Evolutionary conservation across 2,113 vertebrate species (phyloP), one percentile per base, ranked within the genome.

Genomic region (Dunckerocampus dactyliophorus): DNA sequence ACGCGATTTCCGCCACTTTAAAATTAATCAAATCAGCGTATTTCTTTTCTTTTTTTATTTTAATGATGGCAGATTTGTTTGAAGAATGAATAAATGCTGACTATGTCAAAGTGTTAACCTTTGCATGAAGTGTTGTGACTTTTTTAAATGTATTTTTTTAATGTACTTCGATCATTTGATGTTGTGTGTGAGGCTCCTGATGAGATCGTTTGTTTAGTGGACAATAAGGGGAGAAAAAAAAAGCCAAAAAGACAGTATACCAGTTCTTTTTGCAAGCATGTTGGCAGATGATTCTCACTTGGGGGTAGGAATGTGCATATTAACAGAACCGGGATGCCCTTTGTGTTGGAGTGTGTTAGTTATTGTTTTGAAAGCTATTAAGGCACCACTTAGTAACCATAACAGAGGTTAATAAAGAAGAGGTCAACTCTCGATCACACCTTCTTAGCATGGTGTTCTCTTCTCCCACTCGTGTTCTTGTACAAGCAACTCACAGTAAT

Each of bases 351-450:
- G 66, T 78, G 39, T 49, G 67, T 80, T 71, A 79, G 79, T 76
- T 74, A 65, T 71, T 79, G 65, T 76, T 70, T 55, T 22, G 55
- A 65, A 82, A 63, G 67, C 71, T 82, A 71, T 78, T 76, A 83
- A 54, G 63, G 56, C 61, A 50, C 28, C 60, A 55, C 77, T 81
- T 69, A 66, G 71, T 56, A 74, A 84, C 70, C 70, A 81, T 82
- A 80, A 77, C 72, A 68, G 65, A 77, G 77, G 80, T 82, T 85
- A 83, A 85, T 85, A 79, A 88, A 82, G 79, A 72, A 58, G 66
- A 78, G 83, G 80, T 75, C 79, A 79, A 62, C 64, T 71, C 71
- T 77, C 75, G 74, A 80, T 85, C 79, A 28, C 74, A 78, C 80
- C 80, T 82, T 66, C 79, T 59, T 67, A 52, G 58, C 57, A 42